Conservation (phyloP, 2,888 invertebrate species). For the Phania funesta region DNA sequence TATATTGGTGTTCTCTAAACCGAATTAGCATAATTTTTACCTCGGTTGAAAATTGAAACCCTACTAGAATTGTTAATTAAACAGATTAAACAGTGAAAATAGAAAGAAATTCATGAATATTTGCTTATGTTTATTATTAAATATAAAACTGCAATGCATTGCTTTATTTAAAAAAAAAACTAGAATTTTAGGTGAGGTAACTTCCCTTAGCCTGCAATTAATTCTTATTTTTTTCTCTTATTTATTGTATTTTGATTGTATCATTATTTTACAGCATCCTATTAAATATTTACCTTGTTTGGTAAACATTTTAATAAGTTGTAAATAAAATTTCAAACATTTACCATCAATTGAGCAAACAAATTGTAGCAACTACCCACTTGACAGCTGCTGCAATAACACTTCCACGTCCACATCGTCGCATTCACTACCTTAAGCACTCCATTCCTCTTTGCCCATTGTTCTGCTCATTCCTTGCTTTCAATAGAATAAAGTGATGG, state of each 20-base stretch:
- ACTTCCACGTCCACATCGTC: conserved; percentile 38
- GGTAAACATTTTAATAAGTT: conserved; percentile 66
- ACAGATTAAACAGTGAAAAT: too few relatives aligned
- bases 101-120: too few relatives aligned
- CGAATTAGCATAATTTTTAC: too few relatives aligned
- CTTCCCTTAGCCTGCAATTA: too few relatives aligned
- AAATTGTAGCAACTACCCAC: conserved; percentile 59
- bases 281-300: conserved; percentile 67
- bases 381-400: conserved; percentile 67
- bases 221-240: neutral
- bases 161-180: too few relatives aligned
- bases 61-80: too few relatives aligned
- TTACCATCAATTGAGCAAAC: conserved; percentile 63
- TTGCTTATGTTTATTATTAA: too few relatives aligned
- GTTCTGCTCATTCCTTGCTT: neutral
- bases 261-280: conserved; percentile 53
- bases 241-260: neutral
- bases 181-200: neutral
- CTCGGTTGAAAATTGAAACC: too few relatives aligned
- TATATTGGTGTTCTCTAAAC: too few relatives aligned
- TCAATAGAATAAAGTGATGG: conserved; percentile 22
- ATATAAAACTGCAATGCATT: too few relatives aligned
- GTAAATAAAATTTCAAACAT: conserved; percentile 56
- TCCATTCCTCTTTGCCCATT: neutral
- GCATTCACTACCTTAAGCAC: neutral